Evolutionary conservation across 2,113 vertebrate genomes (phyloP), one percentile per base, ranked within the genome.

Genomic region (Plecturocebus donacophilus): DNA sequence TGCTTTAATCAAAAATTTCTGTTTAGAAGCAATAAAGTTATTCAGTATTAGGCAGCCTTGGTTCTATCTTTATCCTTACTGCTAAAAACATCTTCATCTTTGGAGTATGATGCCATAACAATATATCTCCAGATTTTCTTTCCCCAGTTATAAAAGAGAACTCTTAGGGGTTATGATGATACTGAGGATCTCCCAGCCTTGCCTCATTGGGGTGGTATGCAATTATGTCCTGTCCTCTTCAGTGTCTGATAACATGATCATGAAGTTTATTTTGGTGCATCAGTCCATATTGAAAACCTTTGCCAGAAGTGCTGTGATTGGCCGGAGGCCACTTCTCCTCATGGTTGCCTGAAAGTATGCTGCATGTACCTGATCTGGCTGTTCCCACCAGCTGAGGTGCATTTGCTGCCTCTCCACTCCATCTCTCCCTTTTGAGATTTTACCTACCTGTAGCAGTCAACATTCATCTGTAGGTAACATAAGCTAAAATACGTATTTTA

Each of bases 1-100:
- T 81, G 81, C 71, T 97, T 95, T 98, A 95, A 96, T 97, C 83
- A 97, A 90, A 97, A 96, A 47, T 80, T 87, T 93, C 73, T 94
- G 38, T 97, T 97, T 96, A 79, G 40, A 98, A 96, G 90, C 79
- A 95, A 82, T 97, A 91, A 97, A 97, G 35, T 81, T 58, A 82
- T 45, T 91, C 83, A 90, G 23, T 93, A 70, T 90, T 92, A 95
- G 35, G 49, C 25, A n/a, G 61, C 27, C 56, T 80, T 8, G 1
- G 45, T 97, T 97, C 23, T 95, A 40, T 81, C 70, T 70, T 95
- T 94, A 80, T 79, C 54, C 25, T 91, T 88, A 52, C 68, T 84
- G 73, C 45, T 94, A 38, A 76, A 96, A 94, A 58, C 83, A 70
- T 54, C 83, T 94, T 87, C 3, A 68, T 84, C 49, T 93, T 91